Conservation (phyloP, 1,140 invertebrate species). For the Rhagoletis zephyria region DNA sequence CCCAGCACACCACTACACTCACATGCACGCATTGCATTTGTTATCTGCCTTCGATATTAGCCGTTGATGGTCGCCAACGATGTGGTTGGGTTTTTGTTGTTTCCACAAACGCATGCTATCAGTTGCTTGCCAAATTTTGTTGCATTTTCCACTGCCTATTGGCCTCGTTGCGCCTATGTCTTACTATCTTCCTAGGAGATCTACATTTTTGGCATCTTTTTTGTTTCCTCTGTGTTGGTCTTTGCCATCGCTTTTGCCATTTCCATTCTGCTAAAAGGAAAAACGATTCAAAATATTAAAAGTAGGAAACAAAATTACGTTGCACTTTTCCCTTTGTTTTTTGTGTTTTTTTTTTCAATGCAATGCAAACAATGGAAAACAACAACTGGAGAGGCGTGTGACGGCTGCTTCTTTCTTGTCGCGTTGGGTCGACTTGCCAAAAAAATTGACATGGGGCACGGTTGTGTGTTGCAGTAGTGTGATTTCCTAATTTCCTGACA, state of each 20-base stretch:
- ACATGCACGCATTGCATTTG: constrained; percentile 27
- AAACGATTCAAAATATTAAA: constrained; percentile 27
- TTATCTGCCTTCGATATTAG: background rate
- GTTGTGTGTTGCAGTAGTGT: background rate
- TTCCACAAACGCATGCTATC: constrained; percentile 1
- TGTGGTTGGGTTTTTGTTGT: constrained; percentile 28
- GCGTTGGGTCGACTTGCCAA: background rate
- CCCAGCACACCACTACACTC: constrained; percentile 6
- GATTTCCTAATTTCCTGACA: constrained; percentile 21
- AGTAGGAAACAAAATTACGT: constrained; percentile 21
- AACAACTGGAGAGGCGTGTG: constrained; percentile 66
- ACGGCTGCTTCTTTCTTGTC: constrained; percentile 60
- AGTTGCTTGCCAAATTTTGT: constrained; percentile 23
- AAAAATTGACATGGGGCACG: constrained; percentile 45
- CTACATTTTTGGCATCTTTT: constrained; percentile 11
- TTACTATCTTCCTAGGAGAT: background rate
- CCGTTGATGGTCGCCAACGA: constrained; percentile 43
- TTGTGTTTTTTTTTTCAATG: background rate
- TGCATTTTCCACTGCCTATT: background rate
- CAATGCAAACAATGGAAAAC: constrained; percentile 56
- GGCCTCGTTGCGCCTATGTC: background rate
- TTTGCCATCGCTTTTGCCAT: background rate
- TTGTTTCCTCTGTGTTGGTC: background rate
- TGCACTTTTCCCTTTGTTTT: constrained; percentile 12
- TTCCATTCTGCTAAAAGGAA: constrained; percentile 13